Evolutionary conservation across 2,797 vertebrate genomes (phyloP), one percentile per base, ranked within the genome.

Genomic region (Caiman crocodilus): DNA sequence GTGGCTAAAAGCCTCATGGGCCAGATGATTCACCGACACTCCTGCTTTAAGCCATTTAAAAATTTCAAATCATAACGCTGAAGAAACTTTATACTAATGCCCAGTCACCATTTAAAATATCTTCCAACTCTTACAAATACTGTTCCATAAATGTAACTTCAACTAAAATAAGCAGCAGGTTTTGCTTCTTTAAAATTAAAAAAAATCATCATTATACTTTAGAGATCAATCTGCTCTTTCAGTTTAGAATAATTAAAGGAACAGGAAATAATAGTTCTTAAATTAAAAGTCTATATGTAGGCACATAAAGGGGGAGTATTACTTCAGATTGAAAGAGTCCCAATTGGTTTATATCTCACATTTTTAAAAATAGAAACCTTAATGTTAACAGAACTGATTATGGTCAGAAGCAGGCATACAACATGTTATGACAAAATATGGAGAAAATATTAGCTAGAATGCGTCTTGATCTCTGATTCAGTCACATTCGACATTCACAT

Each of bases 1-100:
- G 42, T 10, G 9, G 9, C 42, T 10, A 50, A 50, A 50, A 50
- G 42, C 42, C 42, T 50, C 42, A 9, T 42, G 42, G 42, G 42
- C 42, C 42, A 50, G 42, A 50, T 50, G 42, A 50, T 50, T 50
- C 42, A 50, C 35, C 35, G 35, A 35, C 42, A 50, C 10, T 50
- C 42, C 42, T 50, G 42, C 42, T 50, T 50, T 50, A 50, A 50
- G 42, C 42, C 42, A 50, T 50, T 73, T 77, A 58, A 76, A 50
- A 89, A 93, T 80, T 94, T 87, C 50, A 84, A 80, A 82, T 79
- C 11, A 84, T 35, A 78, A 93, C 42, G 79, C 28, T 18, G 80
- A 64, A 79, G 30, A 92, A 79, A 76, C 15, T 64, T 74, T 7
- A 82, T 57, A 56, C 13, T 69, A 60, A 92, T 28, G 89, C 14